Conservation (phyloP, 2,113 vertebrate species). For the Grallaria varia region DNA sequence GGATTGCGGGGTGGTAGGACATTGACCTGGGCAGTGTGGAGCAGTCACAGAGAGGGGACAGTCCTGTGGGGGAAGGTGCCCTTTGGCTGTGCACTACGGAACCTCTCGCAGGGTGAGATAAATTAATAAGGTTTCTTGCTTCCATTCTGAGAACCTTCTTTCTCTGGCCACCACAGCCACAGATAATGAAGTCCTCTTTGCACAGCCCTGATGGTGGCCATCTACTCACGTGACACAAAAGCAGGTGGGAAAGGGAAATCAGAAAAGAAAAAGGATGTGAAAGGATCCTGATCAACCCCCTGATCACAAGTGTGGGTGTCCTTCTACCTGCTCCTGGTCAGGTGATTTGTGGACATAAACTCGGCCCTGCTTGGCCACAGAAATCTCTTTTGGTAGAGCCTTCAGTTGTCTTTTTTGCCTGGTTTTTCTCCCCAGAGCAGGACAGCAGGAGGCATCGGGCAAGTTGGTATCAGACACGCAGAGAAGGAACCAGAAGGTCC, state of each 20-base stretch:
- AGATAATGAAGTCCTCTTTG: neutral
- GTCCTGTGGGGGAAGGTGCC: neutral
- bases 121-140: neutral
- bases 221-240: neutral
- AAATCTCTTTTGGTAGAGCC: neutral
- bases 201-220: neutral
- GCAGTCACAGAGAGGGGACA: neutral
- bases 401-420: neutral
- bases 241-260: neutral
- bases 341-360: neutral
- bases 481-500: neutral
- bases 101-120: neutral
- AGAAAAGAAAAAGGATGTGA: neutral
- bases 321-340: neutral
- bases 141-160: neutral
- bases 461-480: neutral
- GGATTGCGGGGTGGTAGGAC: neutral
- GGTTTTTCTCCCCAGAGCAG: neutral
- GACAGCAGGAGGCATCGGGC: neutral
- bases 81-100: neutral
- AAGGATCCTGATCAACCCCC: neutral
- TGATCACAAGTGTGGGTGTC: neutral
- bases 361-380: neutral
- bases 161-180: neutral
- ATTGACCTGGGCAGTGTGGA: neutral